phyloP scores from a whole-genome alignment of 2,113 vertebrate genomes.

The Scytalopus superciliaris region DNA sequence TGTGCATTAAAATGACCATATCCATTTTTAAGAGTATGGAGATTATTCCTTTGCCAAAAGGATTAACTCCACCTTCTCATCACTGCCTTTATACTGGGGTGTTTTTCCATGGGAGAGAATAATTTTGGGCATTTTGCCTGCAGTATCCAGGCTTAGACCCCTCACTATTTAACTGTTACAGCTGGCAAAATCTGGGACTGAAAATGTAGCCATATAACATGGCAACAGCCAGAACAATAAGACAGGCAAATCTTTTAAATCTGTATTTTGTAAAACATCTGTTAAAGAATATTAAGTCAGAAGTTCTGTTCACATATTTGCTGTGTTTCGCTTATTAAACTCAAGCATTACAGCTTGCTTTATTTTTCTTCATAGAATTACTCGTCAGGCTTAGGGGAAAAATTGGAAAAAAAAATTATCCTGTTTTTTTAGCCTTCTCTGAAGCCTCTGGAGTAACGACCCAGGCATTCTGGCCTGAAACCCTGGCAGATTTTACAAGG shows the following conservation, averaged over 20 bases:
- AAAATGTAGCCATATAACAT: conserved; percentile 13
- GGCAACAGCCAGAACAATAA: conserved; percentile 40
- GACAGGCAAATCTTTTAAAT: conserved; percentile 65
- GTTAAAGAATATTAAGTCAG: conserved; percentile 62
- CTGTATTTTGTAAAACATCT: conserved; percentile 63
- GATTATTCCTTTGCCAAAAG: conserved; percentile 35
- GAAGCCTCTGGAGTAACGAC: neutral
- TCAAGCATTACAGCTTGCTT: conserved; percentile 32
- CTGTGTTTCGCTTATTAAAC: conserved; percentile 48
- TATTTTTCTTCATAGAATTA: conserved; percentile 57
- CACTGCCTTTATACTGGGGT: neutral
- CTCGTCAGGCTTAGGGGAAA: neutral
- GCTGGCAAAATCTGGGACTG: conserved; percentile 59
- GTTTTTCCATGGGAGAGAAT: conserved; percentile 38
- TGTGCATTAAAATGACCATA: conserved; percentile 31
- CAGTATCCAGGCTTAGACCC: conserved; percentile 24
- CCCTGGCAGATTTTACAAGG: conserved; percentile 14
- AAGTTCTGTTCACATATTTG: conserved; percentile 60
- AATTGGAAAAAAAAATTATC: neutral
- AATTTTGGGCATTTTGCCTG: conserved; percentile 47
- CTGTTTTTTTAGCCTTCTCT: neutral
- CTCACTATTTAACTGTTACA: conserved; percentile 30
- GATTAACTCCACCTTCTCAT: conserved; percentile 33
- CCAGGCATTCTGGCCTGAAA: neutral
- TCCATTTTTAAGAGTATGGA: conserved; percentile 16